Conservation (phyloP, 2,888 invertebrate species). For the Sesia bembeciformis region DNA sequence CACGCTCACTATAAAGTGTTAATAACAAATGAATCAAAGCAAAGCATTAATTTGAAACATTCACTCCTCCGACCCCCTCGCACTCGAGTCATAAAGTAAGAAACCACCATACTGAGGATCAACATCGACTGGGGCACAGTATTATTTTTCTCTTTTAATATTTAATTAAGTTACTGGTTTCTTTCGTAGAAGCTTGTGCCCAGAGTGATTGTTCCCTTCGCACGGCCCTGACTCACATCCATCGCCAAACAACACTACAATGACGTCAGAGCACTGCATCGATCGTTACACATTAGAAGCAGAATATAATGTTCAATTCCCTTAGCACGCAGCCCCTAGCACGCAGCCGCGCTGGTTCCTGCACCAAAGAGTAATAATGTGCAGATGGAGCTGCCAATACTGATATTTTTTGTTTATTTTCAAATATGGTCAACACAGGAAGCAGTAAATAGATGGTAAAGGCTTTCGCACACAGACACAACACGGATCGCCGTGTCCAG, state of each 20-base stretch:
- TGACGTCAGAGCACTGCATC: conserved; percentile 8
- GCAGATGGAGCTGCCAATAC: background rate
- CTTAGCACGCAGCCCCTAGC: conserved; percentile 4
- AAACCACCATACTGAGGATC: too few relatives aligned
- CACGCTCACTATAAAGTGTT: conserved; percentile 17
- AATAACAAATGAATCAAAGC: conserved; percentile 46
- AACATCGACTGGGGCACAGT: too few relatives aligned
- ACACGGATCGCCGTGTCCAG: too few relatives aligned
- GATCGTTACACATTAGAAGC: conserved; percentile 8
- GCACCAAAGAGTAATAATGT: conserved; percentile 10
- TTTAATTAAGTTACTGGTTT: too few relatives aligned
- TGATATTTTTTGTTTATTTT: too few relatives aligned
- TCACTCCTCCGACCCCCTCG: conserved; percentile 29
- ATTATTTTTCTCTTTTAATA: too few relatives aligned
- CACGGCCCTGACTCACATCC: conserved; percentile 9
- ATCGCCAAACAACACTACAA: conserved; percentile 12
- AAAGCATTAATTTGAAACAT: conserved; percentile 40
- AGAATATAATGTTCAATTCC: background rate
- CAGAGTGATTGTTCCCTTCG: conserved; percentile 4
- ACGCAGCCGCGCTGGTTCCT: conserved; percentile 24
- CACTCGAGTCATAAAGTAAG: background rate
- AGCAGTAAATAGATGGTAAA: background rate
- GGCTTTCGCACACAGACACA: too few relatives aligned
- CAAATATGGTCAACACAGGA: background rate
- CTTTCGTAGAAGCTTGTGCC: background rate